phyloP scores from a whole-genome alignment of 2,797 vertebrate species.

The Lateolabrax maculatus region DNA sequence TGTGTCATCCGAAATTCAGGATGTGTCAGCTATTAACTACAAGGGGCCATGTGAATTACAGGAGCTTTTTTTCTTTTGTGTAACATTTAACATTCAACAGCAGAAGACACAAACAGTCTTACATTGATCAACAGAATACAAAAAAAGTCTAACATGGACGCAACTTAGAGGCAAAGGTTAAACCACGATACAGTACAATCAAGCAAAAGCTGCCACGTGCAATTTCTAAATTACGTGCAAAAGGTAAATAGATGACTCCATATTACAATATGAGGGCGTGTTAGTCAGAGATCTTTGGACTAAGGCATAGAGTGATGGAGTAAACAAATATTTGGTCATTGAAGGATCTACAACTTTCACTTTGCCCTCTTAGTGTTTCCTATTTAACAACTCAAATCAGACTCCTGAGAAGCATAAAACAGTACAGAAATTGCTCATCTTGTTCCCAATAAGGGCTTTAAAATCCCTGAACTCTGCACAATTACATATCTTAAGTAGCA shows the following conservation, averaged over 20 bases:
- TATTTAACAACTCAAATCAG: conserved; percentile 12
- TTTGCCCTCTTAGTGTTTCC: conserved; percentile 22
- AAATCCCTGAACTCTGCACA: conserved; percentile 8
- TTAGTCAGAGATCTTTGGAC: conserved; percentile 48
- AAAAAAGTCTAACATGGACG: conserved; percentile 7
- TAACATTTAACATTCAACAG: conserved; percentile 46
- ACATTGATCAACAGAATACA: conserved; percentile 45
- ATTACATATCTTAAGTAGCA: background rate
- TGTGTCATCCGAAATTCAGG: conserved; percentile 1
- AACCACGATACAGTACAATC: conserved; percentile 54
- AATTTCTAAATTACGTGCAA: conserved; percentile 56
- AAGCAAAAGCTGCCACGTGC: conserved; percentile 72
- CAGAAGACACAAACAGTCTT: conserved; percentile 44
- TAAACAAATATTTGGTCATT: conserved; percentile 49
- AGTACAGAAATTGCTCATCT: conserved; percentile 9
- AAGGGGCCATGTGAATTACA: conserved; percentile 49
- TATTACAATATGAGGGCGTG: conserved; percentile 10
- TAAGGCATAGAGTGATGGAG: conserved; percentile 61
- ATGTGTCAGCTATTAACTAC: conserved; percentile 31
- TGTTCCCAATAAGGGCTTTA: background rate
- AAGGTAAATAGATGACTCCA: conserved; percentile 33
- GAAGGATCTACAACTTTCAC: conserved; percentile 8
- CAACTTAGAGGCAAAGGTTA: conserved; percentile 39
- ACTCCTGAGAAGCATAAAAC: conserved; percentile 46
- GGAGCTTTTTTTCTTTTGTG: conserved; percentile 19